Evolutionary conservation across 2,797 vertebrate species (phyloP).

Genomic region (Halcyon leucocephala): DNA sequence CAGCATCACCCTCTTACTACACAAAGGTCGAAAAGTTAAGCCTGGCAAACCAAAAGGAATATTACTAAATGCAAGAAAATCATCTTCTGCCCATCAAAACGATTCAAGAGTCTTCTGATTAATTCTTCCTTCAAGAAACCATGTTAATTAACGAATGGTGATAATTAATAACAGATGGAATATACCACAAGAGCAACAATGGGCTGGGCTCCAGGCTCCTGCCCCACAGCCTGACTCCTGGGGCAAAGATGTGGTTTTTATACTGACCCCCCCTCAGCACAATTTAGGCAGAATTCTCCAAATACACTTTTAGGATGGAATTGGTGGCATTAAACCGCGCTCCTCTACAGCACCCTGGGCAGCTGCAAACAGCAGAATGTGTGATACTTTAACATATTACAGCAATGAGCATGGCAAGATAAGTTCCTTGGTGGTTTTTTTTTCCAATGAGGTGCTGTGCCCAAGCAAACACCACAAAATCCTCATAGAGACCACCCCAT

Average conservation of each 20-base stretch:
- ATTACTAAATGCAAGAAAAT: not conserved
- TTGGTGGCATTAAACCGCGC: not conserved
- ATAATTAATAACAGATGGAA: not conserved
- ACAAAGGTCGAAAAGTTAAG: not conserved
- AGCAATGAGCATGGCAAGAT: not conserved
- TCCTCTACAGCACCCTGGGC: not conserved
- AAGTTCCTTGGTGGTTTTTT: not conserved
- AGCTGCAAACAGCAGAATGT: not conserved
- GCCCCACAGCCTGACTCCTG: rapidly evolving
- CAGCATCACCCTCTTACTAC: not conserved
- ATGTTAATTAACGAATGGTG: not conserved
- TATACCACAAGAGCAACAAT: rapidly evolving
- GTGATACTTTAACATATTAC: too few relatives aligned
- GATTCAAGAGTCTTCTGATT: not conserved
- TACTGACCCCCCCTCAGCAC: not conserved
- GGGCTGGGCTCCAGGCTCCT: not conserved
- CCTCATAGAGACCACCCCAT: not conserved
- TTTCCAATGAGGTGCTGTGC: too few relatives aligned
- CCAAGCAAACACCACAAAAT: not conserved
- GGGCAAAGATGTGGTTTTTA: not conserved
- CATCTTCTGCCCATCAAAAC: not conserved
- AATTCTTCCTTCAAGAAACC: not conserved
- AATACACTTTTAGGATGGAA: not conserved
- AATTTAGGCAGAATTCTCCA: rapidly evolving
- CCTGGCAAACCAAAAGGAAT: not conserved